Base-by-base conservation (phyloP, 2,888 invertebrate genomes). In the Morpho helenor region DNA sequence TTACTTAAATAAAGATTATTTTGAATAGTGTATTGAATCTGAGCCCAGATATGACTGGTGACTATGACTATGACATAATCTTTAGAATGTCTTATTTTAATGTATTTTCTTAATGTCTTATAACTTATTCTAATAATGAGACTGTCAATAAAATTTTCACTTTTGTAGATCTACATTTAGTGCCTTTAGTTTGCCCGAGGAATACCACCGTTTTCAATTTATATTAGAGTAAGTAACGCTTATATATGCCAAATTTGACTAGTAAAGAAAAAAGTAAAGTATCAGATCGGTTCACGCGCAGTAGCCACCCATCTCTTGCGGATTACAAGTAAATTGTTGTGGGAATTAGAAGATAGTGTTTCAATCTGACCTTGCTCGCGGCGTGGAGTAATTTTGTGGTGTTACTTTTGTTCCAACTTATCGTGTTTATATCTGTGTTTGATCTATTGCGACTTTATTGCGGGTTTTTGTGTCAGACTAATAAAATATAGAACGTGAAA, bases 261-360 rank as follows among this genome's bases (percentile, higher is more conserved):
- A 8, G 8, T 43, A 9, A 7, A 43, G n/a, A n/a, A 43, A 43
- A 43, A 43, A n/a, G n/a, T n/a, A 43, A 9, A 52, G 53, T 57
- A 64, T 66, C 68, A 68, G 66, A 52, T 53, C 8, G 7, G 8
- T 0, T 47, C 0, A 41, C 4, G 22, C 59, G 49, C 52, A 46
- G 10, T 63, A 59, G 23, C 49, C 51, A 47, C 60, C 50, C 62
- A 60, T 67, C 64, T 49, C 40, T 63, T 60, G 61, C 62, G 62
- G 60, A 64, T 63, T 64, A 53, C 62, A 57, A 55, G 46, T 60
- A 65, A 62, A 62, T 59, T 56, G 58, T 55, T 62, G 64, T 65
- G 64, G 59, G 64, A 65, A 61, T 47, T 40, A 42, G 23, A 47
- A 49, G 49, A n/a, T 49, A 41, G 41, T 16, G 49, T 49, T 49